Evolutionary conservation across 2,113 vertebrate species (phyloP).

Genomic region (Tetrax tetrax): DNA sequence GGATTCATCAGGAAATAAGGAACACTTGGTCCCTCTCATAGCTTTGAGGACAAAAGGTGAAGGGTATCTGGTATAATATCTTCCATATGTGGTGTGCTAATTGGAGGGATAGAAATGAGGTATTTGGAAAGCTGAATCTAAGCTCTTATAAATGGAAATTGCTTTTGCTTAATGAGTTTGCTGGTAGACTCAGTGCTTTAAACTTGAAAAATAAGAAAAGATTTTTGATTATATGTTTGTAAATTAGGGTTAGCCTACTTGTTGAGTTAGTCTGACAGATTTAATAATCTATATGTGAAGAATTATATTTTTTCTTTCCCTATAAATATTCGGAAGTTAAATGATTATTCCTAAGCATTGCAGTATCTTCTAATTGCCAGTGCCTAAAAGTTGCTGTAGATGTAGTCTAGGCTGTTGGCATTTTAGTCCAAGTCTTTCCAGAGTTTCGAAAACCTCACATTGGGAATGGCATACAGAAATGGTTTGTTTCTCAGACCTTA

Average conservation of each 20-base stretch:
- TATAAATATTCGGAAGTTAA: background rate
- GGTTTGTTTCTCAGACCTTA: background rate
- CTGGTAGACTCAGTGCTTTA: background rate
- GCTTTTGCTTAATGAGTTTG: slow-evolving; percentile 29
- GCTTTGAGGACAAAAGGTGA: slow-evolving; percentile 61
- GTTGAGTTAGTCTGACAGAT: background rate
- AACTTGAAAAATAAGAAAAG: background rate
- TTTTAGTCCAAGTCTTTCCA: background rate
- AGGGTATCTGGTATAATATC: slow-evolving; percentile 55
- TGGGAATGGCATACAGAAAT: background rate
- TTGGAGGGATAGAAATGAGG: slow-evolving; percentile 27
- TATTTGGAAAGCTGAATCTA: slow-evolving; percentile 27
- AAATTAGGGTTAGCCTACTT: background rate
- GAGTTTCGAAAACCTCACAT: background rate
- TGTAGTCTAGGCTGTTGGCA: background rate
- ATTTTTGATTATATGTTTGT: background rate
- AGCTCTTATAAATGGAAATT: slow-evolving; percentile 44
- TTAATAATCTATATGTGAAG: background rate
- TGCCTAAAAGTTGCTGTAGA: background rate
- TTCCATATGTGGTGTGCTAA: slow-evolving; percentile 63
- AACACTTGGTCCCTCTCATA: slow-evolving; percentile 41
- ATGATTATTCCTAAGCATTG: background rate
- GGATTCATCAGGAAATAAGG: slow-evolving; percentile 64
- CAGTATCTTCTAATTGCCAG: background rate
- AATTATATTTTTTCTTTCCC: background rate